Evolutionary conservation across 2,113 vertebrate species (phyloP), one percentile per base, ranked within the genome.

Genomic region (Oreochromis niloticus): DNA sequence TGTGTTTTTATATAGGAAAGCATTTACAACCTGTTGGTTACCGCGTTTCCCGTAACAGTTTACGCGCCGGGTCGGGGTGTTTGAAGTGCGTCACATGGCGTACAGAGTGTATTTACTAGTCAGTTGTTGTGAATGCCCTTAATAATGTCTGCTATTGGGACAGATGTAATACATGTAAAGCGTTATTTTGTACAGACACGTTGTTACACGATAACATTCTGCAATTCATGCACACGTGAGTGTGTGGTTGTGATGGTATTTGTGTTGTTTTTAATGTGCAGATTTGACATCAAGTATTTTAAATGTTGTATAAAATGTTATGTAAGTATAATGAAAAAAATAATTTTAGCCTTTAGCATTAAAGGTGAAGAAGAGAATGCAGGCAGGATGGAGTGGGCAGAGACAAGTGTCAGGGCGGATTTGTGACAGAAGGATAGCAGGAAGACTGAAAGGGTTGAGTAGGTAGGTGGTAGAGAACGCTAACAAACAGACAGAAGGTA

Each of bases 11-110:
- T 19, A 2, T n/a, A 34, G 9, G 8, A 30, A 27, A 63, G 71
- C 13, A 82, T 91, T 91, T 85, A 79, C 93, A 93, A 93, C 95
- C 90, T 94, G 91, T 94, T 92, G 93, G 16, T 90, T 63, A 73
- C 71, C 89, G 93, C 93, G 85, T 92, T 94, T 92, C 56, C 80
- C 9, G 68, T 92, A 80, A 90, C 59, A 66, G 54, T 92, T 91
- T 85, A 46, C 78, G 91, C 90, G 86, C 91, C 88, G 87, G 92
- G 89, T 88, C 85, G 89, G 86, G 86, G 63, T 85, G n/a, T 86
- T 19, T 50, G 34, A 88, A 78, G 57, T 86, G 87, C 87, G 88
- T 93, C 90, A 91, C 83, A 24, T 19, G 14, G 48, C 34, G 16
- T 54, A 8, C 61, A 41, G 68, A 50, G 57, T 30, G 68, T 36